Conservation (phyloP, 2,797 vertebrate species). For the Acrossocheilus fasciatus region DNA sequence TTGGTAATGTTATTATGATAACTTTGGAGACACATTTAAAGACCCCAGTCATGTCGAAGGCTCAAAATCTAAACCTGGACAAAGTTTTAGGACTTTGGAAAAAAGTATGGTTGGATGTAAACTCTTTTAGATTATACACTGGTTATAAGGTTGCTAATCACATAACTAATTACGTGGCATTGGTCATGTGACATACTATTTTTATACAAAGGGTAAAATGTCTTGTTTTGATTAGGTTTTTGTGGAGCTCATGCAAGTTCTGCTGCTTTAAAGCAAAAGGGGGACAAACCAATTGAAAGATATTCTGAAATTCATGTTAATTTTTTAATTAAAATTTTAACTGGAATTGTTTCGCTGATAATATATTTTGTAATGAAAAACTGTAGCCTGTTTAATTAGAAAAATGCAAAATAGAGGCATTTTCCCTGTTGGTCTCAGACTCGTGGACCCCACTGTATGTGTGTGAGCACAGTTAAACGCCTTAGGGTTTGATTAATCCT, state of each 20-base stretch:
- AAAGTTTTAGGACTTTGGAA: neutral
- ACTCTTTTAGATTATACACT: neutral
- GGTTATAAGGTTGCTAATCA: neutral
- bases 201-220: neutral
- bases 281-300: neutral
- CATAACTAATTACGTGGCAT: too few species aligned
- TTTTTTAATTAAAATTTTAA: slow-evolving; percentile 8
- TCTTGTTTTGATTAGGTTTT: neutral
- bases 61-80: neutral
- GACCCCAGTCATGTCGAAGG: neutral
- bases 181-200: neutral
- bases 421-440: neutral
- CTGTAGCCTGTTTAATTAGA: neutral
- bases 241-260: neutral
- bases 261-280: neutral
- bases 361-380: slow-evolving; percentile 24
- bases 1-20: neutral
- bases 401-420: slow-evolving; percentile 6
- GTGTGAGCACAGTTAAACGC: slow-evolving; percentile 5
- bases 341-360: neutral
- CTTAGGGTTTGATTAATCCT: slow-evolving; percentile 40
- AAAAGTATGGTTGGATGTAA: neutral
- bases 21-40: neutral
- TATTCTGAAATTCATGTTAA: neutral
- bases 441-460: neutral